phyloP scores from a whole-genome alignment of 2,797 vertebrate species.

The Dryobates pubescens region DNA sequence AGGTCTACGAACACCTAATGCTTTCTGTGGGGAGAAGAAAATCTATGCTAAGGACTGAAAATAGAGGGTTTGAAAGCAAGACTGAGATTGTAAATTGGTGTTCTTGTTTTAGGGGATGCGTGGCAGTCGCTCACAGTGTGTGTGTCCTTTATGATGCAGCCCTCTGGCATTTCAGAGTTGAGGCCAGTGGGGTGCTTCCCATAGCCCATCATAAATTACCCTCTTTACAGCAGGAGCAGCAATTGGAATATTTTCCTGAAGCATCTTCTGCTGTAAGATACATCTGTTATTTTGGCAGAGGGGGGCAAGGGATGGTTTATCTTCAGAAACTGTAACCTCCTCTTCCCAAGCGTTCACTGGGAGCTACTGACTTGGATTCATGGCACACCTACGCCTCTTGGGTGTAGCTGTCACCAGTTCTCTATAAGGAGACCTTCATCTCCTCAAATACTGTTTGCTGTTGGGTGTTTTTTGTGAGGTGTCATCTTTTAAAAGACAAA shows the following conservation, averaged over 20 bases:
- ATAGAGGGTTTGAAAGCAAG: slow-evolving; percentile 28
- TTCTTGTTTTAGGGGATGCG: slow-evolving; percentile 31
- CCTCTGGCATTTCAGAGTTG: slow-evolving; percentile 9
- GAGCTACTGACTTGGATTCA: not conserved
- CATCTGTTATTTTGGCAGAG: not conserved
- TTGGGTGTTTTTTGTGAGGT: not conserved
- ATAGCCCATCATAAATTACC: slow-evolving; percentile 27
- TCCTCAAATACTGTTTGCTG: not conserved
- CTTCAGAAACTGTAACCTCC: not conserved
- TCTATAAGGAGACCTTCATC: not conserved
- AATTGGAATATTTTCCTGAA: slow-evolving; percentile 49
- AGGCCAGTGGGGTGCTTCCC: slow-evolving; percentile 38
- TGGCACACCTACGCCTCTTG: not conserved
- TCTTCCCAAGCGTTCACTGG: not conserved
- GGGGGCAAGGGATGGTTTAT: not conserved
- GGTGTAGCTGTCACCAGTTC: not conserved
- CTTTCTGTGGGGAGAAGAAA: not conserved
- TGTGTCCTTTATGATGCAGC: not conserved
- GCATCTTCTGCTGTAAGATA: not conserved
- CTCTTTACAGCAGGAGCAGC: slow-evolving; percentile 14
- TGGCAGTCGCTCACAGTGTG: slow-evolving; percentile 20
- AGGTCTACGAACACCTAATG: slow-evolving; percentile 36
- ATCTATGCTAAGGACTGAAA: slow-evolving; percentile 11
- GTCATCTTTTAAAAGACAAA: not conserved
- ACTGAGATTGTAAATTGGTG: slow-evolving; percentile 36